These are phyloP conservation scores for Ophraella communa DNA, from an alignment of 2,888 invertebrate species.

Conservation along the genomic window DNA sequence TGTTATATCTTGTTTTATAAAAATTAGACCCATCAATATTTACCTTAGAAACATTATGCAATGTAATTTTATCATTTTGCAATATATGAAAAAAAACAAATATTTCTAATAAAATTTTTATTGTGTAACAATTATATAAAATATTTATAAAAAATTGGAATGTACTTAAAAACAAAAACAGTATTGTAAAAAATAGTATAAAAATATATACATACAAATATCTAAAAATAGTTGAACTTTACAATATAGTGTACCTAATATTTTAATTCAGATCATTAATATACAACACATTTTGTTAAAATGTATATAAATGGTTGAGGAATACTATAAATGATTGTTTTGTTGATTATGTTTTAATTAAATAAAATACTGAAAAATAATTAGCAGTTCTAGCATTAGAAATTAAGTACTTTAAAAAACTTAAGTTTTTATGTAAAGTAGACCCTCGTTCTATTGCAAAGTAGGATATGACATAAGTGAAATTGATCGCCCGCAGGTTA, in stretches of 20 bases:
- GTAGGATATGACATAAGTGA: too few relatives aligned
- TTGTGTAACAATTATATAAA: constrained; percentile 47
- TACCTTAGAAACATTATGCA: too few relatives aligned
- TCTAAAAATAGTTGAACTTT: constrained; percentile 10
- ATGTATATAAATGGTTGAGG: background rate
- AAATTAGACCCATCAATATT: too few relatives aligned
- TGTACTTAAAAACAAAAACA: constrained; percentile 44
- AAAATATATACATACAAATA: constrained; percentile 20
- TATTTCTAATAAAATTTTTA: constrained; percentile 34
- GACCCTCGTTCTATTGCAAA: too few relatives aligned
- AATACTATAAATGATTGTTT: too few relatives aligned
- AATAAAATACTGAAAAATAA: too few relatives aligned
- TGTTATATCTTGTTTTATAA: background rate
- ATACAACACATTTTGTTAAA: background rate
- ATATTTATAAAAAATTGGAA: constrained; percentile 48
- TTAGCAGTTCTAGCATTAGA: too few relatives aligned
- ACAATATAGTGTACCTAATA: background rate
- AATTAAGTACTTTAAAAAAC: too few relatives aligned
- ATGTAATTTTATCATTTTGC: background rate
- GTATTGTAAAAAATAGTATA: constrained; percentile 27
- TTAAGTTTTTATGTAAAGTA: too few relatives aligned
- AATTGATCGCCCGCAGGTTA: too few relatives aligned
- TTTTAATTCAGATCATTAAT: background rate
- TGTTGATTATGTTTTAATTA: too few relatives aligned
- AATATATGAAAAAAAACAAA: constrained; percentile 5